These are phyloP conservation scores for Portunus trituberculatus DNA, from an alignment of 1,140 invertebrate genomes.

Conservation along the genomic window DNA sequence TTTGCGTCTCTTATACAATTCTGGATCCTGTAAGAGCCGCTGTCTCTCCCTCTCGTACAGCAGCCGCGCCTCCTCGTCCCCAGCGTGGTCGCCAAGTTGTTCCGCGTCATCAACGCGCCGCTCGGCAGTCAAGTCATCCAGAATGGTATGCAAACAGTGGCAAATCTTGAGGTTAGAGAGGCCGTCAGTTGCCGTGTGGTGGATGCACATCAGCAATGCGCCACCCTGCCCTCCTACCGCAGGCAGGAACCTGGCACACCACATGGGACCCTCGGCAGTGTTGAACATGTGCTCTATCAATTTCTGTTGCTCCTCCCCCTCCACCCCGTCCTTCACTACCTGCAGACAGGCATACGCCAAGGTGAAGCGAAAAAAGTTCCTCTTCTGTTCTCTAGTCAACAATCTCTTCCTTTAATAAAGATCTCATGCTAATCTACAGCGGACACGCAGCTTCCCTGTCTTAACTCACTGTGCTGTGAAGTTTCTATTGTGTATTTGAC, in stretches of 20 bases:
- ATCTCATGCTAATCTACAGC: neutral
- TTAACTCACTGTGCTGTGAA: no score
- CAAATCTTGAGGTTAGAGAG: constrained; percentile 53
- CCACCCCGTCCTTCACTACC: neutral
- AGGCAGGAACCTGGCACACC: constrained; percentile 36
- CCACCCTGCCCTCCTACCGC: neutral
- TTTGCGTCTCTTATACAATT: neutral
- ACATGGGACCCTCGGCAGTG: constrained; percentile 52
- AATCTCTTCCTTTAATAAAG: neutral
- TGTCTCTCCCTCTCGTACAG: constrained; percentile 37
- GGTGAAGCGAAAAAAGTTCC: neutral
- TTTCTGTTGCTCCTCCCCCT: constrained; percentile 4
- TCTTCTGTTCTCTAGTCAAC: neutral
- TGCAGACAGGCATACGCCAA: constrained; percentile 29
- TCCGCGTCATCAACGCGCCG: constrained; percentile 37
- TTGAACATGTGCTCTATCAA: constrained; percentile 30
- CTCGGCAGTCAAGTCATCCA: constrained; percentile 52
- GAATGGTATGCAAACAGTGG: constrained; percentile 37
- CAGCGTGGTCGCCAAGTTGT: constrained; percentile 46
- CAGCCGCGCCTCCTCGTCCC: neutral
- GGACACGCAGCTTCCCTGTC: no score
- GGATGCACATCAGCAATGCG: constrained; percentile 47
- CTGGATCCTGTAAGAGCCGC: constrained; percentile 44
- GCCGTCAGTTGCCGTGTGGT: constrained; percentile 55
- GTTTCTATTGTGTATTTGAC: no score